Evolutionary conservation across 2,113 vertebrate genomes (phyloP).

Genomic region (Paradoxurus hermaphroditus): DNA sequence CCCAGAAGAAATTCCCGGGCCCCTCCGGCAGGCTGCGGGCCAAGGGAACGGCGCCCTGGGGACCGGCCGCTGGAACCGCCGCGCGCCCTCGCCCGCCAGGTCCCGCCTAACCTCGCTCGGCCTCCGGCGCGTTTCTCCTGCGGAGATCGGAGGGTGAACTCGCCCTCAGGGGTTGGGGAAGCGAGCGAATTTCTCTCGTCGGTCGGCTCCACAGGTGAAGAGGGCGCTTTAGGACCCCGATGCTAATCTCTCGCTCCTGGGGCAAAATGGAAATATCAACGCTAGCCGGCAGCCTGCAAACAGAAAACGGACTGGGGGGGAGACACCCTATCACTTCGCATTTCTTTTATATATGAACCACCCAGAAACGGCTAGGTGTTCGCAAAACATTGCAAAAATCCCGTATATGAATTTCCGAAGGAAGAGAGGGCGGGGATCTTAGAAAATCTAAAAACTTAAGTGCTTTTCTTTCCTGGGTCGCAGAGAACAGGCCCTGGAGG

Average conservation of each 20-base stretch:
- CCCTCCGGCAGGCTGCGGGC: neutral
- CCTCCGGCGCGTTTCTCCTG: neutral
- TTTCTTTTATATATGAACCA: neutral
- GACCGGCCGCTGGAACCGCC: neutral
- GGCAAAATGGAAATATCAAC: neutral
- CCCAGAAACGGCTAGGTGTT: neutral
- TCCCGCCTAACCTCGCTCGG: neutral
- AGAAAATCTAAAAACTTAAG: neutral
- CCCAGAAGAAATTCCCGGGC: neutral
- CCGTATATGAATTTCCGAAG: neutral
- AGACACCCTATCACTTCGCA: neutral
- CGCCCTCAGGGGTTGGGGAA: neutral
- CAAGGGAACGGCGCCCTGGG: neutral
- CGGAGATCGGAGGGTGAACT: neutral
- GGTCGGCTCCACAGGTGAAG: slow-evolving; percentile 60
- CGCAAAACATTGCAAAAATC: slow-evolving; percentile 46
- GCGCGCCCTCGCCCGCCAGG: neutral
- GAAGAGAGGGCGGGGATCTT: neutral
- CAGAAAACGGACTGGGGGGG: neutral
- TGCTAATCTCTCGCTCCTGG: neutral
- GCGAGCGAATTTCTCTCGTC: neutral
- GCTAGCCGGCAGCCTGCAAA: neutral
- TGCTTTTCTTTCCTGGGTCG: neutral
- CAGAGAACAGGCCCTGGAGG: neutral
- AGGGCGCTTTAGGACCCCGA: neutral